Conservation (phyloP, 1,140 invertebrate genomes). For the Chelonus insularis region DNA sequence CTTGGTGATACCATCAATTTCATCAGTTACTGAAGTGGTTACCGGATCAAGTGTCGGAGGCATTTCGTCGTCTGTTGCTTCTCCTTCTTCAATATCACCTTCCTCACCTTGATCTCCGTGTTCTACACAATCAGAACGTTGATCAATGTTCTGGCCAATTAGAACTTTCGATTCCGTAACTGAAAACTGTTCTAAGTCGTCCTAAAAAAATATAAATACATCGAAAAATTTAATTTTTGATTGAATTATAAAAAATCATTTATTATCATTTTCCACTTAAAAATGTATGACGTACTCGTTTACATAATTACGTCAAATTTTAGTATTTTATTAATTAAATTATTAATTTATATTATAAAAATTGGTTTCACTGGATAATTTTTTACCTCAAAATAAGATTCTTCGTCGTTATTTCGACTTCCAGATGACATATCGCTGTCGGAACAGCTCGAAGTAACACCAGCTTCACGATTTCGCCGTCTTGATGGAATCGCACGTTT, state of each 20-base stretch:
- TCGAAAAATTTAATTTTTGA: too few relatives aligned
- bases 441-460: constrained; percentile 40
- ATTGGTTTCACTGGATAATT: too few relatives aligned
- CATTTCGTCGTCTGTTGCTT: constrained; percentile 47
- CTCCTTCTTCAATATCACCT: constrained; percentile 46
- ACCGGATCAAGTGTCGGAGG: constrained; percentile 51
- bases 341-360: too few relatives aligned
- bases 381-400: constrained; percentile 58
- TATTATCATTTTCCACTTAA: too few relatives aligned
- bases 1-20: constrained; percentile 38
- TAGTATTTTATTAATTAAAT: too few relatives aligned
- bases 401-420: constrained; percentile 51
- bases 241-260: too few relatives aligned
- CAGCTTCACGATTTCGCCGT: constrained; percentile 32
- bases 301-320: too few relatives aligned
- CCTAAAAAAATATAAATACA: constrained; percentile 37
- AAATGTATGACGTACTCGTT: too few relatives aligned
- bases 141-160: constrained; percentile 23
- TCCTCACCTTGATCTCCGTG: constrained; percentile 44
- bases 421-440: constrained; percentile 56
- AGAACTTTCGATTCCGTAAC: constrained; percentile 50
- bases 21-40: constrained; percentile 42
- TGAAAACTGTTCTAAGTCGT: constrained; percentile 55
- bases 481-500: constrained; percentile 36
- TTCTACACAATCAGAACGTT: constrained; percentile 17